Conservation (phyloP, 2,797 vertebrate genomes). For the Delichon dasypus region DNA sequence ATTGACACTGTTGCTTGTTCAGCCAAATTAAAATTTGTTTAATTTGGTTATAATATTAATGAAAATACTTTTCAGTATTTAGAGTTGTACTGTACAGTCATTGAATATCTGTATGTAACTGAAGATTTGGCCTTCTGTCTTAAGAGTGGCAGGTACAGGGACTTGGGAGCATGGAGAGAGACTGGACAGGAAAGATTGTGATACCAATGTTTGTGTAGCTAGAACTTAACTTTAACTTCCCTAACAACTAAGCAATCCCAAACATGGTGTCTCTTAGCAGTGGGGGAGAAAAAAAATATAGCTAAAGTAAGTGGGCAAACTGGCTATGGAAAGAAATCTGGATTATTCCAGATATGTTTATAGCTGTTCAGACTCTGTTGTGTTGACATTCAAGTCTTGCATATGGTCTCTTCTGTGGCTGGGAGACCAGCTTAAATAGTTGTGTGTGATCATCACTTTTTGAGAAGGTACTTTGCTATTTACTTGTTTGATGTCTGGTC, state of each 20-base stretch:
- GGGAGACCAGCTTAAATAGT: not conserved
- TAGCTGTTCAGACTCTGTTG: not conserved
- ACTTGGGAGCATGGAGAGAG: not conserved
- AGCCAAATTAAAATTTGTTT: not conserved
- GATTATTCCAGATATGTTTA: not conserved
- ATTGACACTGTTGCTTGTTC: not conserved
- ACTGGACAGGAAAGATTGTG: not conserved
- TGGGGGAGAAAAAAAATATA: not conserved
- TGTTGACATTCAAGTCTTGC: not conserved
- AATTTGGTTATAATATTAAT: not conserved
- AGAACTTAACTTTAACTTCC: not conserved
- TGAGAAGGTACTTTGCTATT: not conserved
- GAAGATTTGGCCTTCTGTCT: not conserved
- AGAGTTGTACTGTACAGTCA: not conserved
- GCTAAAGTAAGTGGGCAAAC: not conserved
- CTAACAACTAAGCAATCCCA: not conserved
- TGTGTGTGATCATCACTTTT: not conserved
- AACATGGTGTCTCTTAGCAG: not conserved
- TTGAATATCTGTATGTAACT: not conserved
- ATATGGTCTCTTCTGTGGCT: not conserved
- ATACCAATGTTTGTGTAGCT: not conserved
- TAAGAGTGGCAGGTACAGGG: not conserved
- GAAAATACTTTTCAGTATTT: not conserved
- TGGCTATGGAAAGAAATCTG: not conserved
- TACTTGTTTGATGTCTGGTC: not conserved